Base-by-base conservation (phyloP, 2,797 vertebrate species). In the Rhyacichthys aspro region DNA sequence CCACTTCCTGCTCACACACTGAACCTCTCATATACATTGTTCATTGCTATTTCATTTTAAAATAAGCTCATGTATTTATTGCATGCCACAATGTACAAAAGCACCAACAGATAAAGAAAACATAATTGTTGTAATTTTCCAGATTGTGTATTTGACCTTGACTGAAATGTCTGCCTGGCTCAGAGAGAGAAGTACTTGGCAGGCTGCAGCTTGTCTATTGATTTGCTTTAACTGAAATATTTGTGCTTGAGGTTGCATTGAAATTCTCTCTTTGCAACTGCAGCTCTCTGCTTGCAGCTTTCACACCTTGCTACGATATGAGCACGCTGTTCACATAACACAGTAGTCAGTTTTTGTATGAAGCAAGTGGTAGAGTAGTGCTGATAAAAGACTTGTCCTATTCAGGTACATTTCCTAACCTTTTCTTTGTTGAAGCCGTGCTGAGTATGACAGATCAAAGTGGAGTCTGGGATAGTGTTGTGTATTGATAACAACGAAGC, bases 371-470 rank as follows among this genome's bases (percentile, higher is more conserved):
- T 38, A 59, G 37, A 10, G 67, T 52, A 43, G 36, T 54, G 32
- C 48, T 59, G 53, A 77, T 80, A 81, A 83, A 85, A 57, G 11
- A 18, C 7, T 1, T 15, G 36, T 52, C 16, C 65, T 12, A 23
- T 43, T 61, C 45, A 53, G 33, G 36, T 32, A 11, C 8, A 16
- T 43, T 67, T 75, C 42, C 63, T 72, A 45, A 8, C 38, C 28
- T 49, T 59, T 41, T 18, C 63, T 74, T 58, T 63, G 33, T 48
- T 61, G 46, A 43, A 23, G 15, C 19, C 3, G 57, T 2, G 17
- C 54, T 8, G 12, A 39, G 68, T 69, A n/a, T 55, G 32, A 79
- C 61, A 74, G 79, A 79, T 60, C 83, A 82, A 76, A 87, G 77
- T 74, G 58, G 80, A 79, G 67, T 68, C 52, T 69, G 48, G 36